Evolutionary conservation across 2,888 invertebrate species (phyloP).

Genomic region (Halocaridina rubra): DNA sequence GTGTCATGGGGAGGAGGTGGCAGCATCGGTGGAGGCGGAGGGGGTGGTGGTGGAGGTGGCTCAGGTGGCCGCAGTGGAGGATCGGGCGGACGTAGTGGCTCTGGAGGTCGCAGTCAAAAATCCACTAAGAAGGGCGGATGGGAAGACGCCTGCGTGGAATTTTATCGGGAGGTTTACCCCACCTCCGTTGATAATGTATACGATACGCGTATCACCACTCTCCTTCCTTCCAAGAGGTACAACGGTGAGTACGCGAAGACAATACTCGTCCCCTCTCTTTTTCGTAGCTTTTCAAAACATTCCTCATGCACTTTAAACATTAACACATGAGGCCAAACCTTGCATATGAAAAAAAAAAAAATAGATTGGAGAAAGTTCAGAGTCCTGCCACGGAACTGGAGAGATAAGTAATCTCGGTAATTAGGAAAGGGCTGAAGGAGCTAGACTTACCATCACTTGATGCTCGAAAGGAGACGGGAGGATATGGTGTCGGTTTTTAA

Average conservation of each 20-base stretch:
- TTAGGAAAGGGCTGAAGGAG: too few relatives aligned
- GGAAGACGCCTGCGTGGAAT: slow-evolving; percentile 63
- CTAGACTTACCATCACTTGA: too few relatives aligned
- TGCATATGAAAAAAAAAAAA: too few relatives aligned
- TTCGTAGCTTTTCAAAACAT: too few relatives aligned
- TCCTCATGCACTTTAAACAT: too few relatives aligned
- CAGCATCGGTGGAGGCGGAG: slow-evolving; percentile 19
- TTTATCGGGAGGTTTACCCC: slow-evolving; percentile 62
- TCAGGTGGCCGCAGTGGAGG: neutral
- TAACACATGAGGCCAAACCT: too few relatives aligned
- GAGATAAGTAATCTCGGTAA: too few relatives aligned
- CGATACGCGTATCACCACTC: slow-evolving; percentile 55
- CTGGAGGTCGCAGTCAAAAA: slow-evolving; percentile 38
- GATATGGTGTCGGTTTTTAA: too few relatives aligned
- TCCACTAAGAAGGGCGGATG: slow-evolving; percentile 57
- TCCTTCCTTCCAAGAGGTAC: slow-evolving; percentile 61
- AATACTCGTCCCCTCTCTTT: too few relatives aligned
- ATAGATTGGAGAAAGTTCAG: too few relatives aligned
- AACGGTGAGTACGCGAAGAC: slow-evolving; percentile 58
- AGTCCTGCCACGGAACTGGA: too few relatives aligned
- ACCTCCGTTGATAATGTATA: slow-evolving; percentile 54
- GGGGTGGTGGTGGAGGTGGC: slow-evolving; percentile 19
- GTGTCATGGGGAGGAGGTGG: slow-evolving; percentile 41
- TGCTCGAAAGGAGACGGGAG: too few relatives aligned
- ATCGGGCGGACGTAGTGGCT: neutral